Conservation (phyloP, 2,888 invertebrate species). For the Cheilosia vulpina region DNA sequence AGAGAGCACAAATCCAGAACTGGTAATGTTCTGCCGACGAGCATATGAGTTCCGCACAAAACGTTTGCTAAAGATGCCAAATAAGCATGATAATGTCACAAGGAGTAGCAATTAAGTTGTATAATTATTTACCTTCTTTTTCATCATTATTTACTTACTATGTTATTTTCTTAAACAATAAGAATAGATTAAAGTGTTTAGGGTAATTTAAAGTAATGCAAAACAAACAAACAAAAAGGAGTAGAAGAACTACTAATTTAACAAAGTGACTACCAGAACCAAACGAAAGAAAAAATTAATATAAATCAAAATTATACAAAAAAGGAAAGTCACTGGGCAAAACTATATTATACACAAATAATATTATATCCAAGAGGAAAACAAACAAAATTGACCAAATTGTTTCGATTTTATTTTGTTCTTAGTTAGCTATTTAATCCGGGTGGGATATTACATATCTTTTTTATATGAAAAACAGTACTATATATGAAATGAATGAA, state of each 20-base stretch:
- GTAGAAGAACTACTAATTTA: constrained; percentile 53
- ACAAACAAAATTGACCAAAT: constrained; percentile 58
- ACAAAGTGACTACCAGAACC: constrained; percentile 54
- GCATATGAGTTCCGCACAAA: constrained; percentile 98
- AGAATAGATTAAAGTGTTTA: constrained; percentile 62
- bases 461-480: constrained; percentile 66
- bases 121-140: constrained; percentile 40
- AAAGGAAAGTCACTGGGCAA: constrained; percentile 39
- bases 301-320: constrained; percentile 69
- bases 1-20: constrained; percentile 89
- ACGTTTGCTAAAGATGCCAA: constrained; percentile 83
- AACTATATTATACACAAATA: constrained; percentile 35
- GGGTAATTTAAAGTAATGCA: constrained; percentile 61
- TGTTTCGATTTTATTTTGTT: constrained; percentile 53
- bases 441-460: constrained; percentile 71
- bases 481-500: constrained; percentile 49
- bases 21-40: constrained; percentile 96
- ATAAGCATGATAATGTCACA: constrained; percentile 79
- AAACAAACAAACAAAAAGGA: constrained; percentile 65
- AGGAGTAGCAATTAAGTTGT: constrained; percentile 72
- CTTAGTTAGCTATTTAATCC: constrained; percentile 53
- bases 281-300: constrained; percentile 52
- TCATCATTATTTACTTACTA: constrained; percentile 72
- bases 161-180: constrained; percentile 73
- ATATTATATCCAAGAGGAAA: constrained; percentile 37